phyloP scores from a whole-genome alignment of 2,888 invertebrate species.

The Acrocyrtus sp. region DNA sequence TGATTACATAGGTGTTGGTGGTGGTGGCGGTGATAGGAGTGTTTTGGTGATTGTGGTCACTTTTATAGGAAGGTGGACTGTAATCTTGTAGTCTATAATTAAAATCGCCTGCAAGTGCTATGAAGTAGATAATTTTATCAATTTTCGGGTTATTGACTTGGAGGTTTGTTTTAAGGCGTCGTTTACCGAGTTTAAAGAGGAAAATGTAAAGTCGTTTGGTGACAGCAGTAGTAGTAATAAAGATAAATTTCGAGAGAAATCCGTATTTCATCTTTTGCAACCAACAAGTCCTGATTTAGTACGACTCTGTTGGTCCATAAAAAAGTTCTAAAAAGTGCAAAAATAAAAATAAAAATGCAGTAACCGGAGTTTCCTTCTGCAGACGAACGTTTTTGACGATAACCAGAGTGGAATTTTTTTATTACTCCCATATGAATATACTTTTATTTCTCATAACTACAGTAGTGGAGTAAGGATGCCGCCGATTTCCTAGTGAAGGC shows the following conservation, averaged over 20 bases:
- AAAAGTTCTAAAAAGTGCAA: too few relatives aligned
- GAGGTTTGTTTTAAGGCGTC: not conserved
- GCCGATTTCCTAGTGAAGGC: not conserved
- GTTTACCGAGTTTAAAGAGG: not conserved
- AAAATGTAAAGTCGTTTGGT: not conserved
- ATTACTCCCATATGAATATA: not conserved
- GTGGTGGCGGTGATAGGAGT: slow-evolving; percentile 4
- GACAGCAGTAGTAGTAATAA: not conserved
- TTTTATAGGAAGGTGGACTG: not conserved
- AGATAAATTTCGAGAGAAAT: not conserved
- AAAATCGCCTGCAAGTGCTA: slow-evolving; percentile 39
- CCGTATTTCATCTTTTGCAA: too few relatives aligned
- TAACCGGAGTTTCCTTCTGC: too few relatives aligned
- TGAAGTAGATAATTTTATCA: slow-evolving; percentile 24
- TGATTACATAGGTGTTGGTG: not conserved
- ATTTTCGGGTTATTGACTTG: slow-evolving; percentile 46
- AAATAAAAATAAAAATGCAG: too few relatives aligned
- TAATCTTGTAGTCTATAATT: slow-evolving; percentile 29
- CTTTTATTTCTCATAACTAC: not conserved
- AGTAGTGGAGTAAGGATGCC: not conserved
- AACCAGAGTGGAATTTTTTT: not conserved
- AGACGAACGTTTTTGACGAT: too few relatives aligned
- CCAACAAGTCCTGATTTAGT: too few relatives aligned
- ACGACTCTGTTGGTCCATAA: too few relatives aligned
- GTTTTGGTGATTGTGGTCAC: slow-evolving; percentile 3